These are phyloP conservation scores for Ichneumoninae sp. DNA, from an alignment of 2,888 invertebrate genomes.

Conservation along the genomic window DNA sequence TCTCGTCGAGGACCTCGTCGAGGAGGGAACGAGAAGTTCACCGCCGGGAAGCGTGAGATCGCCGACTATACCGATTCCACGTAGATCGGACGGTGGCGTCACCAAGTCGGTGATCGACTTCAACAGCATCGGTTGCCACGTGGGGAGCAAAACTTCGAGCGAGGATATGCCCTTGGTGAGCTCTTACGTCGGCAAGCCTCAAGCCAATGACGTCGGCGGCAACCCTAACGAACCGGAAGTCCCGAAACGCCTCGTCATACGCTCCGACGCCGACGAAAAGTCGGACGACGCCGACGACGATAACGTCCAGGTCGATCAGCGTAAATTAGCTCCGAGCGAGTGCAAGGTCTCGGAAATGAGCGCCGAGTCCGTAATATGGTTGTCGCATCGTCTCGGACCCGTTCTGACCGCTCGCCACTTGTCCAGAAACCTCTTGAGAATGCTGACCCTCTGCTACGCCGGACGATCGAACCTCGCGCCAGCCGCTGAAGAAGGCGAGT, in stretches of 20 bases:
- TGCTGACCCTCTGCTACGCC: slow-evolving; percentile 97
- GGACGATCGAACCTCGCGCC: slow-evolving; percentile 91
- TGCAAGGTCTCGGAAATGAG: slow-evolving; percentile 93
- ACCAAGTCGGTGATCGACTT: slow-evolving; percentile 86
- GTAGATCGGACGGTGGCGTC: slow-evolving; percentile 83
- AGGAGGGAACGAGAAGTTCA: slow-evolving; percentile 80
- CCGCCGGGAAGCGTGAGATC: slow-evolving; percentile 85
- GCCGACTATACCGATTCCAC: slow-evolving; percentile 90
- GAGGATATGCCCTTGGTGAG: slow-evolving; percentile 77
- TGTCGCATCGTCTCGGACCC: slow-evolving; percentile 96
- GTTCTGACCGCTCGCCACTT: slow-evolving; percentile 96
- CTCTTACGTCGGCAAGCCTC: slow-evolving; percentile 64
- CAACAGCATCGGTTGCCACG: slow-evolving; percentile 87
- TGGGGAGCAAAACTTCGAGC: slow-evolving; percentile 87
- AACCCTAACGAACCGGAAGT: slow-evolving; percentile 30
- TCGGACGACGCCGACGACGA: slow-evolving; percentile 56
- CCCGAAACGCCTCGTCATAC: slow-evolving; percentile 39
- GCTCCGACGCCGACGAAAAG: slow-evolving; percentile 40
- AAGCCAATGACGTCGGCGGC: slow-evolving; percentile 36
- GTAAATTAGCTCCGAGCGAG: slow-evolving; percentile 74
- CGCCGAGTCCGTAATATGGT: slow-evolving; percentile 94
- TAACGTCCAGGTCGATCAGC: slow-evolving; percentile 64
- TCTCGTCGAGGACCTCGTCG: slow-evolving; percentile 85
- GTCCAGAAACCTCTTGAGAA: slow-evolving; percentile 95
- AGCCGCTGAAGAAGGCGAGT: slow-evolving; percentile 83